These are phyloP conservation scores for Cliona cf. orientalis DNA, from an alignment of 37 sponge, comb jelly and placozoan species.

Conservation along the genomic window DNA sequence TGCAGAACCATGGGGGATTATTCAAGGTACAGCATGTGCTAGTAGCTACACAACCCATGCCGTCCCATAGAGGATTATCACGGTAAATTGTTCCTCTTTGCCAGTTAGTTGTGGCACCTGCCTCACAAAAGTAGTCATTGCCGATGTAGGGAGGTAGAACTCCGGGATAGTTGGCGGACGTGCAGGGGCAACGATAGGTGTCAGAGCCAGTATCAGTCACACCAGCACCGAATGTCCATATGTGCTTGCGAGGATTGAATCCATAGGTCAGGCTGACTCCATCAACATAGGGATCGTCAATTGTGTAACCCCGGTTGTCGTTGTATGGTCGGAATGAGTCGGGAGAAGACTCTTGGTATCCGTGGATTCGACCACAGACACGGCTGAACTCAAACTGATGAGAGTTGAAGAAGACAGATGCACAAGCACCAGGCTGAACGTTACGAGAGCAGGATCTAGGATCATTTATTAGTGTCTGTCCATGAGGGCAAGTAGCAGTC, in stretches of 20 bases:
- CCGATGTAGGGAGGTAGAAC: background rate
- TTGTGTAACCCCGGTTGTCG: background rate
- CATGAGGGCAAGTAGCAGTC: background rate
- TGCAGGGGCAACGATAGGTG: slow-evolving; percentile 15
- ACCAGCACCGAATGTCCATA: slow-evolving; percentile 2
- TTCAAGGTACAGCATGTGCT: slow-evolving; percentile 22
- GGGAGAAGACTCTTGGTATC: background rate
- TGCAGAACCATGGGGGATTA: slow-evolving; percentile 27
- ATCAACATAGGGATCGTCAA: slow-evolving; percentile 7
- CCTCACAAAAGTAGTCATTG: slow-evolving; percentile 7
- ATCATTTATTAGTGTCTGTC: background rate
- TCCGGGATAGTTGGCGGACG: background rate
- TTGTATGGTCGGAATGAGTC: background rate
- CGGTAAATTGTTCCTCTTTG: background rate
- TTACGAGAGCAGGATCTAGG: background rate
- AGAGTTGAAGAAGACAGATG: background rate
- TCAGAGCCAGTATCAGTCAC: background rate
- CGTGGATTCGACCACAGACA: background rate
- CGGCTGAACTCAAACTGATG: background rate
- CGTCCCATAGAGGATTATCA: slow-evolving; percentile 23
- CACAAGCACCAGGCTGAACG: background rate
- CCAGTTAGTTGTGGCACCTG: background rate
- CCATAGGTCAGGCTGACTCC: slow-evolving; percentile 16
- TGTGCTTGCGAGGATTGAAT: background rate
- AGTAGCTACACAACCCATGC: background rate